phyloP scores from a whole-genome alignment of 2,113 vertebrate genomes.

The Xiphophorus hellerii region DNA sequence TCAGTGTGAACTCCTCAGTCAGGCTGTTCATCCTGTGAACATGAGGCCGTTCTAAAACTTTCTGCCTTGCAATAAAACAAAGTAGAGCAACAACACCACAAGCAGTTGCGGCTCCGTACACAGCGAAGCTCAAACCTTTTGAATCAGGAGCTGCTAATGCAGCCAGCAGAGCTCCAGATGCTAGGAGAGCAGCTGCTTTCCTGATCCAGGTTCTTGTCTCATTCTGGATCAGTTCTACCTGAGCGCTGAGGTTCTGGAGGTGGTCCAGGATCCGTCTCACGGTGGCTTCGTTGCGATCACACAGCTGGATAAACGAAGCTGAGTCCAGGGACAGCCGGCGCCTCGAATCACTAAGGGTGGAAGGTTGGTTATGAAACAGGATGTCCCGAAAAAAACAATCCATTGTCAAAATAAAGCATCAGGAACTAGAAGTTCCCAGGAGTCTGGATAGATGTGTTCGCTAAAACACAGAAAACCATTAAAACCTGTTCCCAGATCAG shows the following conservation, averaged over 20 bases:
- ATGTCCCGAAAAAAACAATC: neutral
- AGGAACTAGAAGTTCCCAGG: neutral
- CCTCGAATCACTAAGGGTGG: too few relatives aligned
- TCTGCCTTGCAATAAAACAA: neutral
- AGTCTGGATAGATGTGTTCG: too few relatives aligned
- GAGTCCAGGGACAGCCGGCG: neutral
- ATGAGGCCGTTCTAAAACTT: fast-evolving
- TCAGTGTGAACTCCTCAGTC: neutral
- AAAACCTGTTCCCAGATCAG: too few relatives aligned
- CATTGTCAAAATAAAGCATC: neutral
- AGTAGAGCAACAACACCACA: neutral
- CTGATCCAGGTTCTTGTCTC: too few relatives aligned
- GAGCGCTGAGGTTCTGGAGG: neutral
- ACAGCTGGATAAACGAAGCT: neutral
- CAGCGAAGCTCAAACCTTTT: too few relatives aligned
- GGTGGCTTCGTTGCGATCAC: neutral
- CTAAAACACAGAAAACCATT: too few relatives aligned
- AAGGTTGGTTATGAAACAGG: neutral
- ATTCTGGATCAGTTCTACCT: neutral
- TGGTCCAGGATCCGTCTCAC: neutral
- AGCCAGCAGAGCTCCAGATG: neutral
- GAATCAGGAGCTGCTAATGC: neutral
- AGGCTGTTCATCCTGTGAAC: neutral
- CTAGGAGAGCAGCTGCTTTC: too few relatives aligned
- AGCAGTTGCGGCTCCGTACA: too few relatives aligned